Evolutionary conservation across 2,888 invertebrate species (phyloP).

Genomic region (Hemicrepidius hirtus): DNA sequence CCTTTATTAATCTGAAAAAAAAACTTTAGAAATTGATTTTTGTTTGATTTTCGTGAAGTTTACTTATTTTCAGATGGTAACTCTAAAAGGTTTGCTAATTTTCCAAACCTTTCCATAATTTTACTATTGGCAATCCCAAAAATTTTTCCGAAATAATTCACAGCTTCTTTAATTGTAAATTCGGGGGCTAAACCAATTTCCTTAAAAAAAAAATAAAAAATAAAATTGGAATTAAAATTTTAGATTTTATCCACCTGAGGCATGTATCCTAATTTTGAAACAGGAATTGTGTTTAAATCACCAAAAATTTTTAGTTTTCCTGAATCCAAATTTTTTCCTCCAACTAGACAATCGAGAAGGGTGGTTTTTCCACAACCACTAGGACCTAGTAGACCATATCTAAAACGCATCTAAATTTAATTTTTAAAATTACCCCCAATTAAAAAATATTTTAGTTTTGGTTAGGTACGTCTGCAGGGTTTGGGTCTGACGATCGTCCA

Average conservation of each 20-base stretch:
- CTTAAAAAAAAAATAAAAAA: slow-evolving; percentile 12
- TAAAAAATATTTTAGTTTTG: too few relatives aligned
- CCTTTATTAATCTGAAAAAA: slow-evolving; percentile 74
- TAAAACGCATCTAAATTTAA: slow-evolving; percentile 63
- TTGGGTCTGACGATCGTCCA: too few relatives aligned
- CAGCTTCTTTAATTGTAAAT: slow-evolving; percentile 87
- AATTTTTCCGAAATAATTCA: slow-evolving; percentile 91
- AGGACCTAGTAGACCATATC: slow-evolving; percentile 91
- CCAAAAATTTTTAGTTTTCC: slow-evolving; percentile 87
- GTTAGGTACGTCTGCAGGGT: too few relatives aligned
- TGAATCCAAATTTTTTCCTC: slow-evolving; percentile 81
- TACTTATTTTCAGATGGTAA: slow-evolving; percentile 80
- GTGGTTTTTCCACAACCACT: slow-evolving; percentile 96
- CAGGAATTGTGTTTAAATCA: slow-evolving; percentile 77
- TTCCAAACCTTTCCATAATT: slow-evolving; percentile 80
- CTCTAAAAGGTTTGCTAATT: slow-evolving; percentile 83
- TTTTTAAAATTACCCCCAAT: too few relatives aligned
- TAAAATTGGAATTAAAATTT: neutral
- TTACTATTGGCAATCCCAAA: slow-evolving; percentile 82
- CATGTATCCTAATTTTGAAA: slow-evolving; percentile 89
- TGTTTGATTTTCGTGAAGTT: slow-evolving; percentile 8
- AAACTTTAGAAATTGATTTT: neutral
- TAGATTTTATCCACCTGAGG: slow-evolving; percentile 84
- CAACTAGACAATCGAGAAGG: slow-evolving; percentile 88
- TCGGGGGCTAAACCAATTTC: slow-evolving; percentile 79